phyloP scores from a whole-genome alignment of 2,113 vertebrate genomes.

The Aramus guarauna region DNA sequence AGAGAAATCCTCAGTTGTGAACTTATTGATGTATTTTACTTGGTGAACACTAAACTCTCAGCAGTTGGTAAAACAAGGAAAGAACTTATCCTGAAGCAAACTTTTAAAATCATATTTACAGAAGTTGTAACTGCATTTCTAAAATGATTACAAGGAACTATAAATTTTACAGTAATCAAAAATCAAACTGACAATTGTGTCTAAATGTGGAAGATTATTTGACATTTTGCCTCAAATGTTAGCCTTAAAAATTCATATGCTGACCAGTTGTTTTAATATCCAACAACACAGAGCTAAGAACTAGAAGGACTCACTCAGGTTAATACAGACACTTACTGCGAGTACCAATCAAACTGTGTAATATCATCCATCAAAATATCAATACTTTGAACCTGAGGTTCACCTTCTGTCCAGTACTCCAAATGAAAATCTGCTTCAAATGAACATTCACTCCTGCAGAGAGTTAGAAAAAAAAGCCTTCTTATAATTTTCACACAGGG shows the following conservation, averaged over 20 bases:
- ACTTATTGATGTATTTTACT: not conserved
- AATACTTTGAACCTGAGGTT: not conserved
- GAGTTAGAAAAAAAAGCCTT: not conserved
- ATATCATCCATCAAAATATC: not conserved
- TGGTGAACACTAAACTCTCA: not conserved
- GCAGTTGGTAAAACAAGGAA: not conserved
- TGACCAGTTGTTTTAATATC: not conserved
- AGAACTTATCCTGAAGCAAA: not conserved
- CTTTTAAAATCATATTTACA: not conserved
- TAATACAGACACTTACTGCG: not conserved
- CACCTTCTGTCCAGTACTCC: not conserved
- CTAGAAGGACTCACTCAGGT: not conserved
- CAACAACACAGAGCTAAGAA: not conserved
- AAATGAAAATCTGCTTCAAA: not conserved
- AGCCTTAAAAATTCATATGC: not conserved
- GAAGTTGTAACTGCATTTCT: not conserved
- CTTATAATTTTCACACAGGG: not conserved
- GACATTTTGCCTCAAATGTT: not conserved
- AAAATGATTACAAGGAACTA: not conserved
- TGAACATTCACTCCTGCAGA: not conserved
- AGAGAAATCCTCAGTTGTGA: not conserved
- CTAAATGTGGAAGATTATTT: not conserved
- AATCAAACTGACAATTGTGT: not conserved
- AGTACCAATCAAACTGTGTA: not conserved
- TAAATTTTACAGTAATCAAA: not conserved